Evolutionary conservation across 2,797 vertebrate genomes (phyloP).

Genomic region (Luscinia luscinia): DNA sequence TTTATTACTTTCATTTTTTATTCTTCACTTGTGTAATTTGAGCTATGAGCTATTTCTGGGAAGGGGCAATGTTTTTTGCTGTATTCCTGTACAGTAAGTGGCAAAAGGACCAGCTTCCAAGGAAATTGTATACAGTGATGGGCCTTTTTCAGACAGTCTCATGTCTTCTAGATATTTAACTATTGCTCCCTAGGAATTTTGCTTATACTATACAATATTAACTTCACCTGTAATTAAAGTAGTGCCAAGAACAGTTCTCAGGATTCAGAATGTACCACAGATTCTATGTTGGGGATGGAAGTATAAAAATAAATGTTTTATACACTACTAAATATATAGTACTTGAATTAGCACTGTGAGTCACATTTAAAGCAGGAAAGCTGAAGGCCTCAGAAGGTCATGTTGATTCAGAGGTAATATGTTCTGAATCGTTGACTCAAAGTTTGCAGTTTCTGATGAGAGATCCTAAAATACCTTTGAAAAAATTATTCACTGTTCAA

Average conservation of each 20-base stretch:
- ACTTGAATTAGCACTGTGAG: conserved; percentile 30
- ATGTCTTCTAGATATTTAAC: neutral
- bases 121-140: neutral
- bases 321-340: neutral
- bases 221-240: neutral
- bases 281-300: conserved; percentile 26
- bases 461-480: conserved; percentile 62
- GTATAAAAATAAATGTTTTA: conserved; percentile 15
- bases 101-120: neutral
- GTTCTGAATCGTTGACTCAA: conserved; percentile 32
- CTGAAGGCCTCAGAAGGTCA: conserved; percentile 33
- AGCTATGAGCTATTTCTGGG: neutral
- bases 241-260: neutral
- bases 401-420: conserved; percentile 25
- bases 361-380: neutral
- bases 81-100: neutral
- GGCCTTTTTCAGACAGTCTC: neutral
- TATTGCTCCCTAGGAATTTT: neutral
- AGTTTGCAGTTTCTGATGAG: conserved; percentile 33
- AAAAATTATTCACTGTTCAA: conserved; percentile 67
- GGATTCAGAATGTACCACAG: neutral
- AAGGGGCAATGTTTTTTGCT: neutral
- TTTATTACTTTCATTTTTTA: neutral
- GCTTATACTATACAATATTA: neutral
- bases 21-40: neutral